Evolutionary conservation across 2,888 invertebrate genomes (phyloP).

Genomic region (Gymnocheta viridis): DNA sequence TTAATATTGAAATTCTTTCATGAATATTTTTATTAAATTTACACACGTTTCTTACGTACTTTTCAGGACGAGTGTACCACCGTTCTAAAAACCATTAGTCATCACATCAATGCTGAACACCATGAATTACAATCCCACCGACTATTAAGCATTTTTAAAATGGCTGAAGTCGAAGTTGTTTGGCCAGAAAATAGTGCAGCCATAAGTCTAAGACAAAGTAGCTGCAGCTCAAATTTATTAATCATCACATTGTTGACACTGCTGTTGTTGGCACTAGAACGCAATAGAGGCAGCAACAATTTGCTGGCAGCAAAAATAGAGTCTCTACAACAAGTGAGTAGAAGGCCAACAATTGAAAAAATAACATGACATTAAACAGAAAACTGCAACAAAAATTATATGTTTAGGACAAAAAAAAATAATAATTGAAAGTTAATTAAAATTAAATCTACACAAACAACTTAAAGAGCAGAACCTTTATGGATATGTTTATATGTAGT

Average conservation of each 20-base stretch:
- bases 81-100: conserved; percentile 90
- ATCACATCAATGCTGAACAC: conserved; percentile 92
- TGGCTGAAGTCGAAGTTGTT: conserved; percentile 94
- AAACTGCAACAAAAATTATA: conserved; percentile 18
- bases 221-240: conserved; percentile 44
- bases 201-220: conserved; percentile 70
- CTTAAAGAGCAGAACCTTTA: conserved; percentile 48
- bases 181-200: conserved; percentile 84
- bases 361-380: conserved; percentile 70
- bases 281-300: background rate
- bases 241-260: conserved; percentile 33
- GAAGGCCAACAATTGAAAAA: conserved; percentile 38
- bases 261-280: conserved; percentile 28
- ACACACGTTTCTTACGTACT: conserved; percentile 1
- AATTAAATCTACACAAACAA: conserved; percentile 32
- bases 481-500: conserved; percentile 41
- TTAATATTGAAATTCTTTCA: background rate
- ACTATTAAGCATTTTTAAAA: conserved; percentile 94
- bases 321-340: conserved; percentile 67
- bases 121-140: conserved; percentile 93
- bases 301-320: conserved; percentile 40
- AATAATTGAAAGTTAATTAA: conserved; percentile 24
- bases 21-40: background rate
- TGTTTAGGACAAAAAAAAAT: conserved; percentile 53
- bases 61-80: conserved; percentile 92